phyloP scores from a whole-genome alignment of 2,113 vertebrate genomes.

The Ictidomys tridecemlineatus region DNA sequence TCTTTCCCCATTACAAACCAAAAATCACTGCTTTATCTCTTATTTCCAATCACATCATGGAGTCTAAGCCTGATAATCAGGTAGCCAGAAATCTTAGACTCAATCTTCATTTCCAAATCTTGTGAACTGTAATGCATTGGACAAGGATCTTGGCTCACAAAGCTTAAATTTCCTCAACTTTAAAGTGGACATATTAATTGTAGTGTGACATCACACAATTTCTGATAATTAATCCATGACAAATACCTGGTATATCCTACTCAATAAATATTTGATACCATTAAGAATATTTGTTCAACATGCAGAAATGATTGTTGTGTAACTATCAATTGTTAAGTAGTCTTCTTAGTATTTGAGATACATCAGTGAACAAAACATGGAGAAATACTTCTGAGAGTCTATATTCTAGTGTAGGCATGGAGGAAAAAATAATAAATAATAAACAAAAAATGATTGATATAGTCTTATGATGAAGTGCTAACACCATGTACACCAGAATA shows the following conservation, averaged over 20 bases:
- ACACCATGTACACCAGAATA: neutral
- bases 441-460: neutral
- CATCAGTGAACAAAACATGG: neutral
- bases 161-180: neutral
- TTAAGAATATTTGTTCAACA: neutral
- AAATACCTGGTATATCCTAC: neutral
- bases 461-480: neutral
- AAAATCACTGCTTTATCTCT: neutral
- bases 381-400: neutral
- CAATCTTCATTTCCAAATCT: neutral
- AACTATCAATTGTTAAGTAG: neutral
- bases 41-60: neutral
- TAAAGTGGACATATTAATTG: neutral
- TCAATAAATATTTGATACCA: neutral
- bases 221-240: neutral
- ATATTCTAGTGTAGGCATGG: neutral
- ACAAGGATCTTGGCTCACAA: neutral
- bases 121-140: neutral
- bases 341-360: neutral
- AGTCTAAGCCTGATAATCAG: neutral
- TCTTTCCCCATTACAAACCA: neutral
- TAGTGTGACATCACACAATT: neutral
- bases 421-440: neutral
- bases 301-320: neutral
- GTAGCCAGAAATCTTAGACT: neutral